Evolutionary conservation across 1,140 invertebrate species (phyloP), one percentile per base, ranked within the genome.

Genomic region (Leucophenga varia): DNA sequence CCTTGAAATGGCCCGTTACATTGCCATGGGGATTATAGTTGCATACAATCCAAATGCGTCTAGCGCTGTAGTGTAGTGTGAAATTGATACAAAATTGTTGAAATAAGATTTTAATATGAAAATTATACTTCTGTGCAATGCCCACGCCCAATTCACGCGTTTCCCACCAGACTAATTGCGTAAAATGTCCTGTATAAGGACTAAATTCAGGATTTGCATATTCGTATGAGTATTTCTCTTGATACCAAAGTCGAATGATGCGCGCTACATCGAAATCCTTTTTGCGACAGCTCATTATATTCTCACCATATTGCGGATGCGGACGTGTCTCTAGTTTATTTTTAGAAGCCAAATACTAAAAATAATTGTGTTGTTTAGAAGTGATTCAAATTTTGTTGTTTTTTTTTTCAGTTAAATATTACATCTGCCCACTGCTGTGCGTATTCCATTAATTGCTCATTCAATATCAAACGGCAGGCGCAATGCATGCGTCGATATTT

Each of bases 101-200:
- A 30, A 44, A 35, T n/a, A 20, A 41, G n/a, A 10, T 14, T 17
- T 21, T 18, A 12, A n/a, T 19, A 30, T 17, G 18, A 25, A 8
- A 44, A 22, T 44, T 22, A n/a, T n/a, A 57, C 50, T 37, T 82
- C 46, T 80, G 82, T 0, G 88, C 84, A 52, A 83, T 77, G 6
- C 85, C 88, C 10, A 90, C 82, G 1, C 88, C 89, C 53, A 90
- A 71, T 56, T 87, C 80, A 46, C 72, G 79, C 1, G 79, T 82
- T 2, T 73, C 78, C 54, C 82, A 84, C 89, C 89, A 90, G 2
- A 89, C 76, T 4, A 86, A 78, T 76, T 86, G 84, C 0, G 83
- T 82, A 51, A 86, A 86, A 51, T 86, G 84, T 57, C 85, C 81
- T 77, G 63, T 71, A 53, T 84, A 84, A 10, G 86, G 67, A 44